Evolutionary conservation across 1,140 invertebrate genomes (phyloP).

Genomic region (Meloidogyne exigua): DNA sequence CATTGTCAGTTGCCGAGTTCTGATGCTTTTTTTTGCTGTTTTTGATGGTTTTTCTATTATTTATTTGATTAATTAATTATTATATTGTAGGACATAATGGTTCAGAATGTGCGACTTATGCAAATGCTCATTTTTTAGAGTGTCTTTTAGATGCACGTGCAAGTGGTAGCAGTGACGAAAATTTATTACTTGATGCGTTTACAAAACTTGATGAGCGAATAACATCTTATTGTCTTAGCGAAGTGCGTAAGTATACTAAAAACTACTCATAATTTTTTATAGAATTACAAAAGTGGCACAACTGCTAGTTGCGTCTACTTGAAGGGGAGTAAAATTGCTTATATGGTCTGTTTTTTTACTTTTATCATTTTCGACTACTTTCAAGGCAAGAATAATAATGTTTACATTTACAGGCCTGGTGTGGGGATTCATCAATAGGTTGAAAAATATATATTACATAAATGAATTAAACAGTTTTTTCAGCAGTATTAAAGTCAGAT

Average conservation of each 20-base stretch:
- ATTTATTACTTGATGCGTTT: not conserved
- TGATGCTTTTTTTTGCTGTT: slow-evolving; percentile 30
- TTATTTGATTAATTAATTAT: too few species aligned
- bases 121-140: slow-evolving; percentile 20
- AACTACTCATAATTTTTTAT: not conserved
- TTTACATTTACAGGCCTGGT: slow-evolving; percentile 12
- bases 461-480: not conserved
- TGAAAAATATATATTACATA: not conserved
- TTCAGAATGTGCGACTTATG: slow-evolving; percentile 23
- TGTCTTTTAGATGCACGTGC: slow-evolving; percentile 14
- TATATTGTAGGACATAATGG: slow-evolving; percentile 20
- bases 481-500: not conserved
- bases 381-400: not conserved
- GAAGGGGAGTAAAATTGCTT: slow-evolving; percentile 7
- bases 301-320: slow-evolving; percentile 31
- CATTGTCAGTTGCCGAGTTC: not conserved
- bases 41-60: slow-evolving; percentile 10
- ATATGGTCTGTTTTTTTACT: slow-evolving; percentile 4
- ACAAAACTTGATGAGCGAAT: not conserved
- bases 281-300: slow-evolving; percentile 32
- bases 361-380: not conserved
- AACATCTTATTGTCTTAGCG: slow-evolving; percentile 5
- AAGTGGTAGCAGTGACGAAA: not conserved
- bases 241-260: not conserved
- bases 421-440: slow-evolving; percentile 31